Percentiles rank a stretch among this genome's conserved stretches.
These are phyloP conservation scores for Xerus inauris DNA, from an alignment of 2,113 vertebrate species.

Conservation along the genomic window DNA sequence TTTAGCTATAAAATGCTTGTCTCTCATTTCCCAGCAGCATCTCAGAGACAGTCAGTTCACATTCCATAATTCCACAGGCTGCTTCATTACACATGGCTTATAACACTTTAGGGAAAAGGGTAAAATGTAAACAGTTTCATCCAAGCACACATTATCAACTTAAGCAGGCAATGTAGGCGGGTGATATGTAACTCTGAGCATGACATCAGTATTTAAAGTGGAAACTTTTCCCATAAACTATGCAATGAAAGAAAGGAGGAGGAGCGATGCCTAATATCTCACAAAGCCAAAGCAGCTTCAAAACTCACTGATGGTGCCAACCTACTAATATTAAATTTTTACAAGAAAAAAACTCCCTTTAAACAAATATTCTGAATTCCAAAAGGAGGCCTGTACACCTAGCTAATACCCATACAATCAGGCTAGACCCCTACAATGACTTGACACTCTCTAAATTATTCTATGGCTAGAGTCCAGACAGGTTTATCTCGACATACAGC, in stretches of 20 bases:
- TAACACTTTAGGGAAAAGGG: not conserved
- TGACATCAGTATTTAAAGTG: constrained; percentile 48
- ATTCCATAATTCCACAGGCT: constrained; percentile 44
- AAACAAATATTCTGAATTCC: constrained; percentile 42
- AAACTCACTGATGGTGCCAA: not conserved
- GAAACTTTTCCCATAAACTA: constrained; percentile 53
- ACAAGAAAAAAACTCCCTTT: constrained; percentile 46
- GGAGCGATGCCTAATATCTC: not conserved
- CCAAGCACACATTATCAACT: constrained; percentile 46
- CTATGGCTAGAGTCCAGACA: not conserved
- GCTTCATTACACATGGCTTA: constrained; percentile 37
- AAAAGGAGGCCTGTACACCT: constrained; percentile 21
- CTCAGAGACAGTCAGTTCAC: constrained; percentile 3
- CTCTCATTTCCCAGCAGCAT: constrained; percentile 60
- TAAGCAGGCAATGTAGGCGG: not conserved
- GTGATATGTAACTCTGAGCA: constrained; percentile 32
- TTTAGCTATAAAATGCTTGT: constrained; percentile 63
- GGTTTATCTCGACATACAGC: not conserved
- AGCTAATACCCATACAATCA: not conserved
- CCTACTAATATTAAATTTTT: constrained; percentile 18
- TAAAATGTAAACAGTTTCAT: constrained; percentile 43
- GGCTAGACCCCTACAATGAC: not conserved
- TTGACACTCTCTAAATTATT: not conserved
- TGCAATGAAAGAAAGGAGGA: constrained; percentile 13
- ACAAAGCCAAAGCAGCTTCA: not conserved